A percentile compares a stretch with the other conserved stretches of the same genome.
Conservation (phyloP, 37 sponge, comb jelly and placozoan species). For the Lycopodina hypogea region DNA sequence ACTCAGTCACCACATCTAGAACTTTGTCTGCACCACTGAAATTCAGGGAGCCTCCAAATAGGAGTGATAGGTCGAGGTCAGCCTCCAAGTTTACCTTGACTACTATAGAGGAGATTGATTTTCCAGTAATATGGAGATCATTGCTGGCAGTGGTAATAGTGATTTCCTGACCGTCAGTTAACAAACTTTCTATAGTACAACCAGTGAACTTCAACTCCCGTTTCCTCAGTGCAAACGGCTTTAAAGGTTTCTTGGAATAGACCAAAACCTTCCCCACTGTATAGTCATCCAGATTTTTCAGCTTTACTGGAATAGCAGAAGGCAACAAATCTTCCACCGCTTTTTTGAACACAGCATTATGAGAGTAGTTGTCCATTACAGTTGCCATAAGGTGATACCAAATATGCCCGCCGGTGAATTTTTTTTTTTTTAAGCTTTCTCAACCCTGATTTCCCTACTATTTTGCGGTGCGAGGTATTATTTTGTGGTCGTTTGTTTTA, state of each 20-base stretch:
- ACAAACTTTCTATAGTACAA: constrained; percentile 24
- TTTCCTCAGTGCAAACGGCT: constrained; percentile 43
- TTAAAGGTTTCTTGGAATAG: constrained; percentile 50
- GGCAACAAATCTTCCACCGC: constrained; percentile 41
- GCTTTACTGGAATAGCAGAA: constrained; percentile 36
- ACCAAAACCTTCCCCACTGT: constrained; percentile 62
- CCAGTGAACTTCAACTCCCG: constrained; percentile 64
- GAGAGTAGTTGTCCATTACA: no score
- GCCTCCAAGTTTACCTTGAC: constrained; percentile 45
- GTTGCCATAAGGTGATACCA: no score
- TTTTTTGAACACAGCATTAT: constrained; percentile 46
- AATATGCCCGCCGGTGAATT: no score
- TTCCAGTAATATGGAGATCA: constrained; percentile 1
- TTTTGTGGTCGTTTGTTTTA: no score
- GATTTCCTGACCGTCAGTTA: constrained; percentile 27
- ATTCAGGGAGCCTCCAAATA: constrained; percentile 8
- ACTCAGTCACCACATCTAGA: constrained; percentile 22
- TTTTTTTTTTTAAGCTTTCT: no score
- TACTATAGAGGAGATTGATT: not conserved
- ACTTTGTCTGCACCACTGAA: constrained; percentile 34
- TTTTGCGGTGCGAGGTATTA: no score
- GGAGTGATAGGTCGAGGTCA: not conserved
- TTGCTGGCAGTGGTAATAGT: constrained; percentile 4
- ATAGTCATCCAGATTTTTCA: constrained; percentile 53
- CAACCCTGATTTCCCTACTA: no score